These are phyloP conservation scores for Babyrousa celebensis DNA, from an alignment of 2,797 vertebrate species.

Conservation along the genomic window DNA sequence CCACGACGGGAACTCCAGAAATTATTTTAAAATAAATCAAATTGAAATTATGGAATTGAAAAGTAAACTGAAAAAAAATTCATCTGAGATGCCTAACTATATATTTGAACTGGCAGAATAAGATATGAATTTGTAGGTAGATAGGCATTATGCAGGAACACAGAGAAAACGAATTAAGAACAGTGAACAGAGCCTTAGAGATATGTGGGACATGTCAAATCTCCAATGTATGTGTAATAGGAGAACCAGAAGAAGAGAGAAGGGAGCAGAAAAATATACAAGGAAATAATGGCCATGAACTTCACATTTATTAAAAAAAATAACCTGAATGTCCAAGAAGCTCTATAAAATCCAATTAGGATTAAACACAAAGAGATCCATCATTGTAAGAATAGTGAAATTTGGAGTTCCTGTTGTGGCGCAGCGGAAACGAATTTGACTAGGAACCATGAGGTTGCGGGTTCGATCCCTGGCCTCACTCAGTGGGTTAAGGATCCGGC, in stretches of 20 bases:
- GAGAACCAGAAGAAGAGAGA: neutral
- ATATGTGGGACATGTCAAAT: neutral
- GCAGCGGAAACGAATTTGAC: too few relatives aligned
- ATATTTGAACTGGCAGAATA: constrained; percentile 40
- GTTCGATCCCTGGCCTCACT: too few relatives aligned
- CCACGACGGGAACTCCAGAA: too few relatives aligned
- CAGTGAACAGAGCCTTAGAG: neutral
- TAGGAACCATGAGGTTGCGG: too few relatives aligned
- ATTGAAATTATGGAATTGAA: constrained; percentile 2
- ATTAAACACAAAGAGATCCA: neutral
- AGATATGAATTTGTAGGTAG: neutral
- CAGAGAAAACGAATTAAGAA: neutral
- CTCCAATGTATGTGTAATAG: neutral
- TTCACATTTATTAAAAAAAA: neutral
- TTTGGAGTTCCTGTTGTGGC: too few relatives aligned
- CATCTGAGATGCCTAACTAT: neutral
- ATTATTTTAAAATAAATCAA: neutral
- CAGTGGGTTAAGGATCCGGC: too few relatives aligned
- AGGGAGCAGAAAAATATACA: neutral
- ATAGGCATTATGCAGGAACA: neutral
- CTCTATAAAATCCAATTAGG: neutral
- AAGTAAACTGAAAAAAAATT: constrained; percentile 24
- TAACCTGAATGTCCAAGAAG: neutral
- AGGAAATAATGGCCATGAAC: neutral
- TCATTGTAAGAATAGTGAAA: neutral